Conservation (phyloP, 2,888 invertebrate species). For the Cecidostiba fungosa region DNA sequence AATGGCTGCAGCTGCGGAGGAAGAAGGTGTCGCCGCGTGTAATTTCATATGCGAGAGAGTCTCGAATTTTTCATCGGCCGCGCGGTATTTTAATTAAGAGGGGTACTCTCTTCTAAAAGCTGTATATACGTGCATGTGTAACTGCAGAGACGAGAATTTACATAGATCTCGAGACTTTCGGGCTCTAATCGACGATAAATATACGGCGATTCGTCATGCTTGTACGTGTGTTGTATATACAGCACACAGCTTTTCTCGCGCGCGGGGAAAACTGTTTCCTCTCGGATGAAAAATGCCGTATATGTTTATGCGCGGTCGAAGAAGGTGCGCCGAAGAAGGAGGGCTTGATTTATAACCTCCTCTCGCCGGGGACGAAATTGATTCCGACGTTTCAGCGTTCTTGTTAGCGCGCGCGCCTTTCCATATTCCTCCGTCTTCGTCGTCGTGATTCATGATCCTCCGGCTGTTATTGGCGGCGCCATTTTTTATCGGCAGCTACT, state of each 20-base stretch:
- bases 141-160: not conserved
- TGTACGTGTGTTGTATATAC: too few species aligned
- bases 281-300: not conserved
- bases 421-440: constrained; percentile 48
- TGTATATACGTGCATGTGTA: not conserved
- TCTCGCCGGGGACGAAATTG: constrained; percentile 51
- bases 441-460: constrained; percentile 54
- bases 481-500: constrained; percentile 50
- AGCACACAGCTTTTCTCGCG: not conserved
- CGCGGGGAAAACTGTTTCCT: not conserved
- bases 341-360: constrained; percentile 54
- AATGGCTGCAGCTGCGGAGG: not conserved
- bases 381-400: constrained; percentile 60
- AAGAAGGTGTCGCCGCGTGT: not conserved
- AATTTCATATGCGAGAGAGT: not conserved
- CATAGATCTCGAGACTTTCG: not conserved
- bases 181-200: constrained; percentile 43
- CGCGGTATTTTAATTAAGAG: constrained; percentile 56
- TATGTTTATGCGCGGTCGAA: not conserved
- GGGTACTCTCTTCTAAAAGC: too few species aligned
- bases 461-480: constrained; percentile 50
- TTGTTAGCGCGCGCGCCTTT: constrained; percentile 52
- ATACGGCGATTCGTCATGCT: not conserved
- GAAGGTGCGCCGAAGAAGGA: constrained; percentile 11
- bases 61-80: not conserved